phyloP scores from a whole-genome alignment of 2,113 vertebrate species.

The Cisticola juncidis region DNA sequence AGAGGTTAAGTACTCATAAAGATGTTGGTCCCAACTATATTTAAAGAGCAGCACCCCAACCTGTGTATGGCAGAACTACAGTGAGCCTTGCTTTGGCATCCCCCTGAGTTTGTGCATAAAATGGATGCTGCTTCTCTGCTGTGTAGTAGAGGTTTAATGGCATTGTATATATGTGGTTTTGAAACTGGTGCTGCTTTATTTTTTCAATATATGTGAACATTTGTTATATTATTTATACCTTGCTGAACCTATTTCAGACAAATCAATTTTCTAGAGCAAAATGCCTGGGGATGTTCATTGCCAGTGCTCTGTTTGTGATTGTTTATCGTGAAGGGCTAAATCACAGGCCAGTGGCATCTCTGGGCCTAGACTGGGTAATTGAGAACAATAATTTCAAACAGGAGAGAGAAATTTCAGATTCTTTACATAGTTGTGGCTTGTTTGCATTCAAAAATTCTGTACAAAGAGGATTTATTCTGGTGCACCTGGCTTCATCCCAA shows the following conservation, averaged over 20 bases:
- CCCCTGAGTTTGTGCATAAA: background rate
- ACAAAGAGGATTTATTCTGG: background rate
- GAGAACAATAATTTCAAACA: background rate
- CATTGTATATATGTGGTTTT: background rate
- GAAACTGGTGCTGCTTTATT: background rate
- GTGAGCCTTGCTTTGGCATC: background rate
- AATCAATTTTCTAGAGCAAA: background rate
- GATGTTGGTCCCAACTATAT: background rate
- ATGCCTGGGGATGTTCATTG: background rate
- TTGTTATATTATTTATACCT: background rate
- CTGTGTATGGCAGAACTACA: background rate
- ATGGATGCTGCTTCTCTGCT: background rate
- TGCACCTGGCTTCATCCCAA: background rate
- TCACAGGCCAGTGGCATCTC: rapidly evolving
- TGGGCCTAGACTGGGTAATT: background rate
- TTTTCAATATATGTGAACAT: background rate
- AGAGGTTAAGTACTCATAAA: background rate
- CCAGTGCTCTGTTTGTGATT: background rate
- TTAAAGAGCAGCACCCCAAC: background rate
- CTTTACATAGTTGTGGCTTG: background rate
- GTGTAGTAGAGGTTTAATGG: background rate
- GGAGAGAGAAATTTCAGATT: background rate
- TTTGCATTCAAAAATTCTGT: background rate
- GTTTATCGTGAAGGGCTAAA: background rate
- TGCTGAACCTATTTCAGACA: background rate